Base-by-base conservation (phyloP, 2,797 vertebrate species). In the Urocyon cinereoargenteus region DNA sequence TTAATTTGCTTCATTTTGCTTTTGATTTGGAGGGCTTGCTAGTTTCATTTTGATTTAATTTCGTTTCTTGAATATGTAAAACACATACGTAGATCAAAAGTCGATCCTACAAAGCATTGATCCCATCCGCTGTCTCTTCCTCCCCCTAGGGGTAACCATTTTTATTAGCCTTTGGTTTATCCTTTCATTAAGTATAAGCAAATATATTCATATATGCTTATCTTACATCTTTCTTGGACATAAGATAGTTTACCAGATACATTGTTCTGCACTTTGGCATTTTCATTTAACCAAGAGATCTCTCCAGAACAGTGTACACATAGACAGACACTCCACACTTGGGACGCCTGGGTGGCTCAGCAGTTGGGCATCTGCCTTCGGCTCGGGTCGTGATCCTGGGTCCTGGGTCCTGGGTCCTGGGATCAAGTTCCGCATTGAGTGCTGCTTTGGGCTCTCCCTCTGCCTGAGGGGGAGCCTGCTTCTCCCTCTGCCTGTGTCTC, bases 1-100 rank as follows among this genome's bases (percentile, higher is more conserved):
- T 49, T 66, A 66, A 79, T 90, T 91, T 83, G 9, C 87, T 95
- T 90, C 34, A 73, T 45, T 96, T 91, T 95, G 68, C 14, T 96
- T 92, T 94, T 75, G 10, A 89, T 82, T 94, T 94, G 13, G 59
- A 70, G 21, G 19, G 6, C 70, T 90, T 72, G 4, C 49, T n/a
- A 28, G n/a, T 81, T 96, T 94, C 13, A 22, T 36, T 94, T 88
- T 83, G 49, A 79, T 85, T 96, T 77, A n/a, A 75, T 68, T 79
- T 92, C 45, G 9, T 26, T 91, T 93, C 36, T 73, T 81, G 59
- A 72, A 61, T 66, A 73, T 6, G 18, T 8, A 94, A 93, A 85
- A 55, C 18, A 45, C 26, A 59, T 14, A 53, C 34, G 1, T 15
- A 22, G 10, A 70, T 96, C 59, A 72, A 89, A 94, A 83, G 68